Evolutionary conservation across 2,888 invertebrate genomes (phyloP).

Genomic region (Clepsis dumicolana): DNA sequence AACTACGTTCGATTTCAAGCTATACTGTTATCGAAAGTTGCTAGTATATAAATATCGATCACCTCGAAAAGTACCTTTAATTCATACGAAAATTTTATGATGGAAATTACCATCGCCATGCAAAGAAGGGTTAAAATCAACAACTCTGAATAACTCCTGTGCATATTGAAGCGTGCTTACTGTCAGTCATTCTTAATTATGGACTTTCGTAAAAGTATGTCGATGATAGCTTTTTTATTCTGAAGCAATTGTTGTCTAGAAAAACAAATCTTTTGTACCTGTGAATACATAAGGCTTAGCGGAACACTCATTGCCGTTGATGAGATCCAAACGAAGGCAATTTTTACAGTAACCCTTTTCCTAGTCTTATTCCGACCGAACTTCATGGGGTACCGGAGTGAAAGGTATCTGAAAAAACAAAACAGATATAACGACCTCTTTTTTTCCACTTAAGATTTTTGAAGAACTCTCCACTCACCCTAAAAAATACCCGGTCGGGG

Average conservation of each 20-base stretch:
- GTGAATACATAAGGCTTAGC: slow-evolving; percentile 94
- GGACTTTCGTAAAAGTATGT: too few species aligned
- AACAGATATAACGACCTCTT: background rate
- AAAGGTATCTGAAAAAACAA: slow-evolving; percentile 88
- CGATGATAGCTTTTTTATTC: background rate
- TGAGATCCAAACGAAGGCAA: slow-evolving; percentile 96
- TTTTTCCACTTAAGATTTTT: background rate
- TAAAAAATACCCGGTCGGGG: background rate
- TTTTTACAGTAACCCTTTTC: slow-evolving; percentile 94
- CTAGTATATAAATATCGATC: too few species aligned
- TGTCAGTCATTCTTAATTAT: too few species aligned
- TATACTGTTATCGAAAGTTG: too few species aligned
- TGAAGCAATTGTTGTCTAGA: background rate
- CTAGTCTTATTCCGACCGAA: slow-evolving; percentile 96
- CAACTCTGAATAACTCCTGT: too few species aligned
- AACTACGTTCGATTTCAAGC: too few species aligned
- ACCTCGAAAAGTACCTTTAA: too few species aligned
- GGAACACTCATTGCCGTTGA: slow-evolving; percentile 97
- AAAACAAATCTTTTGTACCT: slow-evolving; percentile 84
- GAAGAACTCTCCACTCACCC: background rate
- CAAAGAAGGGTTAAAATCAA: too few species aligned
- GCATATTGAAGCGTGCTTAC: too few species aligned
- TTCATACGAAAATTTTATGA: too few species aligned
- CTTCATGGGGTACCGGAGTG: slow-evolving; percentile 96
- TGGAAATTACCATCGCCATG: too few species aligned